These are phyloP conservation scores for Cordilura impudica DNA, from an alignment of 2,888 invertebrate genomes.

Conservation along the genomic window DNA sequence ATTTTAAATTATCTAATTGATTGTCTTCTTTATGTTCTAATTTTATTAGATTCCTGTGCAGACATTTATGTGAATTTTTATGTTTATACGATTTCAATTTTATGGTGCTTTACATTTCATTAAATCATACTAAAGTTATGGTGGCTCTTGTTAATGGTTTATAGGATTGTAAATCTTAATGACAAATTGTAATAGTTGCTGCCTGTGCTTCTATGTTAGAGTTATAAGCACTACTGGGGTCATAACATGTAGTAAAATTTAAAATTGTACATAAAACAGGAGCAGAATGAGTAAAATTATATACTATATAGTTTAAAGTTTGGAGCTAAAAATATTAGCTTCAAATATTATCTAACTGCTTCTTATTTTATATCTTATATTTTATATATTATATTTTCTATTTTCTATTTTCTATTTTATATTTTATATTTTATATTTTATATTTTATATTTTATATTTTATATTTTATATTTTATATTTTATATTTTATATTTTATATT, in stretches of 20 bases:
- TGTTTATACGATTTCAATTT: slow-evolving; percentile 41
- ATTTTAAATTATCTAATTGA: slow-evolving; percentile 8
- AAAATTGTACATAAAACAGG: background rate
- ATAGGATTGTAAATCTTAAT: slow-evolving; percentile 49
- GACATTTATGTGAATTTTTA: background rate
- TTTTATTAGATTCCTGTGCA: background rate
- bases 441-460: no score
- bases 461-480: no score
- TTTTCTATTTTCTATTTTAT: no score
- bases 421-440: no score
- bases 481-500: no score
- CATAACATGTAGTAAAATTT: background rate
- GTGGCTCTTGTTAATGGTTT: slow-evolving; percentile 3
- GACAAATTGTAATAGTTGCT: slow-evolving; percentile 46
- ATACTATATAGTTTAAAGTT: no score
- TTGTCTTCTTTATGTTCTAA: slow-evolving; percentile 4
- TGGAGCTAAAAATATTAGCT: no score
- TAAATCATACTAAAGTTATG: slow-evolving; percentile 13
- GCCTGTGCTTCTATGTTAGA: slow-evolving; percentile 25
- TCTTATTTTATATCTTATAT: no score
- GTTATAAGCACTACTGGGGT: background rate
- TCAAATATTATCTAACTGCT: no score
- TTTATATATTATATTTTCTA: no score
- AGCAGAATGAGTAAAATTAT: no score
- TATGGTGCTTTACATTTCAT: slow-evolving; percentile 25